Conservation (phyloP, 2,888 invertebrate species). For the Conchocele bisecta region DNA sequence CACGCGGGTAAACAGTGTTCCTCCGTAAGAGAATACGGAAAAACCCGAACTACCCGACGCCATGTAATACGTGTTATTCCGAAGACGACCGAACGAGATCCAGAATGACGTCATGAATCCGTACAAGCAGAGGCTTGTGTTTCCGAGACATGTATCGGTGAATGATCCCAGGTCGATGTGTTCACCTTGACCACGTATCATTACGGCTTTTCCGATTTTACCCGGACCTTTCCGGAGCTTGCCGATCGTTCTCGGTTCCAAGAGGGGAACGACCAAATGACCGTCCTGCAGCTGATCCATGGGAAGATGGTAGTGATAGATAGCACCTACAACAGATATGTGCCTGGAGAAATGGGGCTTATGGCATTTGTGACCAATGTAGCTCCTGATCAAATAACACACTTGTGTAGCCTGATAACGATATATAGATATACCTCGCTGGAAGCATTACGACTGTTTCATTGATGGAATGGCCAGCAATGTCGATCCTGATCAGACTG, state of each 20-base stretch:
- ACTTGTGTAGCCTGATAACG: too few relatives aligned
- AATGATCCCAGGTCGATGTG: conserved; percentile 74
- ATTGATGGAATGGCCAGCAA: too few relatives aligned
- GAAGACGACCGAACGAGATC: conserved; percentile 70
- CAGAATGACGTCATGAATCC: conserved; percentile 78
- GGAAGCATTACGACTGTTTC: too few relatives aligned
- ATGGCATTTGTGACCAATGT: too few relatives aligned
- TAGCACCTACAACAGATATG: conserved; percentile 73
- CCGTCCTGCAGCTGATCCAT: conserved; percentile 70
- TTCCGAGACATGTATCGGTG: conserved; percentile 73
- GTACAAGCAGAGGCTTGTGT: conserved; percentile 72
- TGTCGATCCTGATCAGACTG: too few relatives aligned
- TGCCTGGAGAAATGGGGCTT: too few relatives aligned
- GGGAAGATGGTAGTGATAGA: conserved; percentile 72
- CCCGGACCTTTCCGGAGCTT: conserved; percentile 63
- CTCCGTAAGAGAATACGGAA: conserved; percentile 65
- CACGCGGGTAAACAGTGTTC: conserved; percentile 65
- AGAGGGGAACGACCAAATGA: conserved; percentile 50
- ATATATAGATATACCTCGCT: too few relatives aligned
- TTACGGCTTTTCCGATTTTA: conserved; percentile 68
- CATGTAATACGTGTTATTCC: conserved; percentile 56
- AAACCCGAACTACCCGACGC: conserved; percentile 72
- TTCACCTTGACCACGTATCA: conserved; percentile 67
- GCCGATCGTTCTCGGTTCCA: conserved; percentile 62
- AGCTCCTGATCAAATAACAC: too few relatives aligned